Evolutionary conservation across 2,888 invertebrate species (phyloP).

Genomic region (Pyrrhia umbra): DNA sequence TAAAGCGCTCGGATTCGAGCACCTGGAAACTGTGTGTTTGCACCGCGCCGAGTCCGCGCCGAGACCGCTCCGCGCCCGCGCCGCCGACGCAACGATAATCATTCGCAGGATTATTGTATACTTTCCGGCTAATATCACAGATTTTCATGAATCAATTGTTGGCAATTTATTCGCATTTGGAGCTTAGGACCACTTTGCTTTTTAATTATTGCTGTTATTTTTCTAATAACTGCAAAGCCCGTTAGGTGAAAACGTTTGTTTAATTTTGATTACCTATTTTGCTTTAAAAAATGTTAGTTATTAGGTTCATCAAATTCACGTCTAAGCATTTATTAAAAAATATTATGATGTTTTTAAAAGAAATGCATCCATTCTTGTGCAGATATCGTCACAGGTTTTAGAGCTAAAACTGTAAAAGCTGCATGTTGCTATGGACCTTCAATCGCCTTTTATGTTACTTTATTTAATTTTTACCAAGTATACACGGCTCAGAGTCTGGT

Average conservation of each 20-base stretch:
- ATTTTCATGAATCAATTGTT: conserved; percentile 82
- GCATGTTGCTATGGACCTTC: not conserved
- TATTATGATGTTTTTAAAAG: not conserved
- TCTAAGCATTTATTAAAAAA: too few relatives aligned
- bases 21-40: conserved; percentile 89
- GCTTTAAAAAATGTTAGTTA: too few relatives aligned
- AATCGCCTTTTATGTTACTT: conserved; percentile 3
- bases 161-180: conserved; percentile 70
- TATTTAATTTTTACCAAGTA: conserved; percentile 39
- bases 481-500: conserved; percentile 11
- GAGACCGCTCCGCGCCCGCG: conserved; percentile 66
- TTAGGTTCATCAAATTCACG: too few relatives aligned
- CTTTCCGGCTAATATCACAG: conserved; percentile 85
- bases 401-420: not conserved
- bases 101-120: conserved; percentile 88
- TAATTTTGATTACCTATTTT: too few relatives aligned
- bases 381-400: not conserved
- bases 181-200: conserved; percentile 70
- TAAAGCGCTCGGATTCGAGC: conserved; percentile 89
- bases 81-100: conserved; percentile 79
- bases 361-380: not conserved
- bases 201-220: conserved; percentile 70
- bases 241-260: too few relatives aligned
- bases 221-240: too few relatives aligned
- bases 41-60: conserved; percentile 69